phyloP scores from a whole-genome alignment of 2,113 vertebrate genomes.

The Rhinolophus ferrumequinum region DNA sequence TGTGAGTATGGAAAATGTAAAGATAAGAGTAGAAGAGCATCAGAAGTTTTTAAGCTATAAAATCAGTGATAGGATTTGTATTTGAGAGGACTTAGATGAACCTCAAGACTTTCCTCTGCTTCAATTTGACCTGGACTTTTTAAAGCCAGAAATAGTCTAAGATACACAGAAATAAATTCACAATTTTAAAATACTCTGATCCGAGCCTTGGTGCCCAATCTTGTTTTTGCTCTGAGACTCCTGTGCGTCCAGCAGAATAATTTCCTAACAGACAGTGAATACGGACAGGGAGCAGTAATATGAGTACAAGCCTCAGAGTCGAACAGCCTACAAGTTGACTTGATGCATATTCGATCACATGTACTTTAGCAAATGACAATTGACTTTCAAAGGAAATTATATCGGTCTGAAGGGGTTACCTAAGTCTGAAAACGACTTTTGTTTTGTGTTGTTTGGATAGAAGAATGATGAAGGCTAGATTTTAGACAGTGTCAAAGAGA shows the following conservation, averaged over 20 bases:
- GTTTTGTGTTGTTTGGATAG: conserved; percentile 62
- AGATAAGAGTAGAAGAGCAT: background rate
- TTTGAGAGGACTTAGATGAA: background rate
- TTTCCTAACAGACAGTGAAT: background rate
- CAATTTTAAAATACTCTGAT: background rate
- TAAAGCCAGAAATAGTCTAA: background rate
- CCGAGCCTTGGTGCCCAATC: background rate
- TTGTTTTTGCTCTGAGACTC: background rate
- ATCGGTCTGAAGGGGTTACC: background rate
- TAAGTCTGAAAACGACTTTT: conserved; percentile 50
- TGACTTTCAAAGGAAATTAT: background rate
- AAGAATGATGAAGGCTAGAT: conserved; percentile 30
- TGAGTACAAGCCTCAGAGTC: background rate
- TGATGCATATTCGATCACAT: background rate
- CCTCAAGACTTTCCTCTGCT: background rate
- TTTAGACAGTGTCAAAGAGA: conserved; percentile 49
- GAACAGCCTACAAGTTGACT: background rate
- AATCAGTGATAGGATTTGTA: conserved; percentile 30
- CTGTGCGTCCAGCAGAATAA: background rate
- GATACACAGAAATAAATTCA: conserved; percentile 42
- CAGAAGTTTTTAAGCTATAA: conserved; percentile 52
- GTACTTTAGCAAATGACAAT: conserved; percentile 50
- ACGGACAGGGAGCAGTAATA: background rate
- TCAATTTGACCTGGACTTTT: background rate
- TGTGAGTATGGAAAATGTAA: conserved; percentile 26